phyloP scores from a whole-genome alignment of 2,113 vertebrate genomes.

The Asarcornis scutulata region DNA sequence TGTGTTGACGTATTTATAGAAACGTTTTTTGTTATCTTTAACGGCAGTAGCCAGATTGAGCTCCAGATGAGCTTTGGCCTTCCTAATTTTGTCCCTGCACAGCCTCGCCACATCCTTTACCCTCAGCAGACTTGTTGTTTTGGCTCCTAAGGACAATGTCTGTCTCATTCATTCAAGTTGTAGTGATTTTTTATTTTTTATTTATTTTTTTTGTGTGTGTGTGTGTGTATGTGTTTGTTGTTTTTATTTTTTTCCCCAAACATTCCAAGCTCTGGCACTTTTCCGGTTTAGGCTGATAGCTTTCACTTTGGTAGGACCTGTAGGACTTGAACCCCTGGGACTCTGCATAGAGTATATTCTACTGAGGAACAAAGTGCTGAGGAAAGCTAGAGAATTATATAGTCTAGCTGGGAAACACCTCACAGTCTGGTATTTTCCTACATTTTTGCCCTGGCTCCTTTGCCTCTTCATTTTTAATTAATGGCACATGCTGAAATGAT shows the following conservation, averaged over 20 bases:
- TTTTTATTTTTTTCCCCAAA: not conserved
- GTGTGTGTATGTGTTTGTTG: not conserved
- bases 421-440: not conserved
- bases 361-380: not conserved
- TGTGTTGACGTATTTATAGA: no score
- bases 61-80: no score
- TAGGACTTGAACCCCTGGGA: not conserved
- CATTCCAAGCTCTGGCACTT: not conserved
- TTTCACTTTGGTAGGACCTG: not conserved
- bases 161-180: not conserved
- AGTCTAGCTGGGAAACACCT: slow-evolving; percentile 21
- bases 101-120: no score
- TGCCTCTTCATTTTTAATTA: slow-evolving; percentile 56
- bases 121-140: not conserved
- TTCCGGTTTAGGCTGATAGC: not conserved
- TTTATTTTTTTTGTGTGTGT: no score
- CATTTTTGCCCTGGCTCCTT: slow-evolving; percentile 28
- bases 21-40: no score
- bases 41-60: no score
- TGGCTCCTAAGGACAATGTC: not conserved
- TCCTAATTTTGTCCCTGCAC: no score
- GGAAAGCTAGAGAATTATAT: not conserved
- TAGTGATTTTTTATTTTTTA: not conserved
- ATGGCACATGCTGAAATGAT: slow-evolving; percentile 51
- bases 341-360: not conserved